Evolutionary conservation across 2,113 vertebrate species (phyloP).

Genomic region (Myrmophylax atrothorax): DNA sequence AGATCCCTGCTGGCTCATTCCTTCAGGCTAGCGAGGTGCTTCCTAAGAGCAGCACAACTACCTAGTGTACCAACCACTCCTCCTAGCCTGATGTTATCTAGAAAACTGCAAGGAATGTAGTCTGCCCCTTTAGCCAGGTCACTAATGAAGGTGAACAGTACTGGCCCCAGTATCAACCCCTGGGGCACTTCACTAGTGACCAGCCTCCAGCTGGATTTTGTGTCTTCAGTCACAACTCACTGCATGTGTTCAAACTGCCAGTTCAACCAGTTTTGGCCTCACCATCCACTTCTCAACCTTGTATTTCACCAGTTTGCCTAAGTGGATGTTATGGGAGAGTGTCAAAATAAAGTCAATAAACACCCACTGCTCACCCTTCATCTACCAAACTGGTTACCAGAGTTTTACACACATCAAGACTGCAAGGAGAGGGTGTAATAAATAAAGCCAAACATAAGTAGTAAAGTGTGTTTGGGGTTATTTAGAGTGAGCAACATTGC

Average conservation of each 20-base stretch:
- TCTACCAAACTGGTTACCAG: not conserved
- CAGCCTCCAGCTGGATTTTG: not conserved
- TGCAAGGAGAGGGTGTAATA: not conserved
- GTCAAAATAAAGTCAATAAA: not conserved
- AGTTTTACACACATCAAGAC: not conserved
- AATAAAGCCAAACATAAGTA: not conserved
- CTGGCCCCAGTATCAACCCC: not conserved
- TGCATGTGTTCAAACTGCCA: not conserved
- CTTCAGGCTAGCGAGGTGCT: not conserved
- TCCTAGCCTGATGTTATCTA: not conserved
- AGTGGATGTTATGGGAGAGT: fast-evolving
- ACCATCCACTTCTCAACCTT: not conserved
- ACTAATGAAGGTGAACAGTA: not conserved
- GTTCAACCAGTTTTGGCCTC: not conserved
- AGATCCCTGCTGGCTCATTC: not conserved
- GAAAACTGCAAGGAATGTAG: not conserved
- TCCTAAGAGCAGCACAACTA: not conserved
- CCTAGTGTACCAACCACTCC: not conserved
- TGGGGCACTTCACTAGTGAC: not conserved
- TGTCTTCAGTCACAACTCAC: not conserved
- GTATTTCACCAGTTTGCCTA: not conserved
- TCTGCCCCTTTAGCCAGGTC: not conserved
- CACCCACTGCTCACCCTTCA: not conserved
- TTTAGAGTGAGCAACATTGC: fast-evolving
- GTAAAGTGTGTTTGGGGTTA: not conserved